Base-by-base conservation (phyloP, 2,797 vertebrate genomes). In the Hirundo rustica region DNA sequence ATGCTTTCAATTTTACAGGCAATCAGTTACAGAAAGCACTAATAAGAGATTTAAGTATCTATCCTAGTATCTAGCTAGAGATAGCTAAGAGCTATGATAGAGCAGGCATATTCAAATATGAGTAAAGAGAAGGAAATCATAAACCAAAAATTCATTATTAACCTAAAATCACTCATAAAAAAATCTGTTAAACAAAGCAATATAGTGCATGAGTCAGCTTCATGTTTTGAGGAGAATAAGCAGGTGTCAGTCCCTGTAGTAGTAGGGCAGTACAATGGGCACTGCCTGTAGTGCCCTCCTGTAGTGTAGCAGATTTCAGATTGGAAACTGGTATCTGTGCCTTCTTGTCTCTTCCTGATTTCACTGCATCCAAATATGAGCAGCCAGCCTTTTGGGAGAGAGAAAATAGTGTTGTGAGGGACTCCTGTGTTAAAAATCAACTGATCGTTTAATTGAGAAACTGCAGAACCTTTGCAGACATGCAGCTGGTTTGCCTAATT, bases 81-180 rank as follows among this genome's bases (percentile, higher is more conserved):
- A n/a, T n/a, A 48, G 40, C 21, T 30, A 27, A 32, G 40, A 75
- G 10, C 68, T 77, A 9, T 2, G 7, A 34, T 32, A 53, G 12
- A 53, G 12, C 5, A 79, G 44, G 27, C 72, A 60, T 86, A 70
- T 55, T 85, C 15, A 70, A 86, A 68, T 66, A 32, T 42, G 29
- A 81, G 29, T 55, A 55, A 80, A 91, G 55, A 65, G 44, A 92
- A 84, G 23, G 42, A 86, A 93, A 36, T 62, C 5, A 34, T 75
- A 67, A 70, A 34, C 7, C 7, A 58, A 66, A 72, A 81, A 29
- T 21, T 53, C 45, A 67, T 85, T 76, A 64, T 62, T 45, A 36
- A 1, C 55, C 51, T 70, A 34, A 88, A 86, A 78, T 42, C 14
- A 57, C 36, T 29, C 40, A 54, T 45, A 48, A 70, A 70, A 92